These are phyloP conservation scores for Catocala fraxini DNA, from an alignment of 2,888 invertebrate genomes.

Conservation along the genomic window DNA sequence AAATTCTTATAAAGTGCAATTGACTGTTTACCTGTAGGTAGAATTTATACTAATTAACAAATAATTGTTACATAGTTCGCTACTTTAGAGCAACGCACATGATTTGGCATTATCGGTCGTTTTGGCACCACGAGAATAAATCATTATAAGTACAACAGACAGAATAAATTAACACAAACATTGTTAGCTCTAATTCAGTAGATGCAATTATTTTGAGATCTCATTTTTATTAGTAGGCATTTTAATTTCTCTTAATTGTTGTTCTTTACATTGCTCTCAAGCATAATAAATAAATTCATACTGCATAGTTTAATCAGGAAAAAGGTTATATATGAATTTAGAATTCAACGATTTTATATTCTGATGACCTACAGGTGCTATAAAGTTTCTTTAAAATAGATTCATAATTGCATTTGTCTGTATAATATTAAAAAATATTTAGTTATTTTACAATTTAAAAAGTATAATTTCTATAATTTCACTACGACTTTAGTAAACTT, in stretches of 20 bases:
- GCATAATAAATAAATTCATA: neutral
- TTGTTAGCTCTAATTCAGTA: conserved; percentile 22
- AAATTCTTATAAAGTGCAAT: conserved; percentile 45
- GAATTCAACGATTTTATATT: neutral
- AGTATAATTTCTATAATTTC: conserved; percentile 4
- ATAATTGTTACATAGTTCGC: conserved; percentile 20
- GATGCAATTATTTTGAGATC: conserved; percentile 42
- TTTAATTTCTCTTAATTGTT: conserved; percentile 27
- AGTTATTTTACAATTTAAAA: neutral
- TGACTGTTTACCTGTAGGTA: conserved; percentile 53
- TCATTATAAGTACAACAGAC: conserved; percentile 27
- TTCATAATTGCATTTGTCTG: neutral
- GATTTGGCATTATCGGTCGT: conserved; percentile 35
- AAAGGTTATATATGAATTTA: too few species aligned
- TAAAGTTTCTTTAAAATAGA: neutral
- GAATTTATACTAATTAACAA: conserved; percentile 31
- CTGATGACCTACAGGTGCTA: conserved; percentile 16
- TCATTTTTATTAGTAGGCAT: conserved; percentile 17
- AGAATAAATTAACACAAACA: conserved; percentile 28
- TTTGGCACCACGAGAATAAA: conserved; percentile 58
- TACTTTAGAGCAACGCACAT: conserved; percentile 21
- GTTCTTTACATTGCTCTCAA: conserved; percentile 4
- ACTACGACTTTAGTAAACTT: neutral
- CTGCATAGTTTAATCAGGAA: too few species aligned
- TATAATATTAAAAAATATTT: too few species aligned